Percentiles rank a stretch among this genome's conserved stretches.
phyloP scores from a whole-genome alignment of 2,113 vertebrate genomes.

The Emberiza fucata region DNA sequence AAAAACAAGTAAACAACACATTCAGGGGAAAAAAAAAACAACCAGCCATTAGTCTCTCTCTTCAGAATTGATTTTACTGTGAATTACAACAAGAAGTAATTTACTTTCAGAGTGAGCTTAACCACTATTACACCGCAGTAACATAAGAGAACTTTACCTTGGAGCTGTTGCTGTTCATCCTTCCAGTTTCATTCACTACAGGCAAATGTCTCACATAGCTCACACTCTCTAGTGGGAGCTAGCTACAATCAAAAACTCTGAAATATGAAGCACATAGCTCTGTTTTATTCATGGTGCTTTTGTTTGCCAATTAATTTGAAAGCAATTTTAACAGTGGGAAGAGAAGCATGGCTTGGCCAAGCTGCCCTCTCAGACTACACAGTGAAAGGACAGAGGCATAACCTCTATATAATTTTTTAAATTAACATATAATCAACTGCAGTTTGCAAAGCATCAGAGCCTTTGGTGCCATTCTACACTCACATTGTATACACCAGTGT shows the following conservation, averaged over 20 bases:
- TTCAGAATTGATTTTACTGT: background rate
- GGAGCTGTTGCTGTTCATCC: background rate
- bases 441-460: background rate
- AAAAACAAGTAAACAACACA: background rate
- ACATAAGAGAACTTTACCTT: background rate
- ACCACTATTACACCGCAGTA: fast-evolving
- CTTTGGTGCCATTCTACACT: background rate
- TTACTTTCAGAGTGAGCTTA: background rate
- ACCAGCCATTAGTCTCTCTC: background rate
- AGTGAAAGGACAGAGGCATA: background rate
- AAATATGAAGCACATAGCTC: background rate
- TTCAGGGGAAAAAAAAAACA: background rate
- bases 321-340: background rate
- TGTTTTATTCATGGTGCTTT: constrained; percentile 47
- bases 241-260: constrained; percentile 5
- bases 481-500: background rate
- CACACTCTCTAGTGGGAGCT: background rate
- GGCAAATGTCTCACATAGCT: background rate
- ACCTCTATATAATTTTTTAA: background rate
- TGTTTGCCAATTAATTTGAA: constrained; percentile 9
- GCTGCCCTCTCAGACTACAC: background rate
- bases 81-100: background rate
- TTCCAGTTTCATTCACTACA: background rate
- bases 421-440: background rate
- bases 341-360: background rate